These are phyloP conservation scores for Charanyca ferruginea DNA, from an alignment of 2,888 invertebrate species.

Conservation along the genomic window DNA sequence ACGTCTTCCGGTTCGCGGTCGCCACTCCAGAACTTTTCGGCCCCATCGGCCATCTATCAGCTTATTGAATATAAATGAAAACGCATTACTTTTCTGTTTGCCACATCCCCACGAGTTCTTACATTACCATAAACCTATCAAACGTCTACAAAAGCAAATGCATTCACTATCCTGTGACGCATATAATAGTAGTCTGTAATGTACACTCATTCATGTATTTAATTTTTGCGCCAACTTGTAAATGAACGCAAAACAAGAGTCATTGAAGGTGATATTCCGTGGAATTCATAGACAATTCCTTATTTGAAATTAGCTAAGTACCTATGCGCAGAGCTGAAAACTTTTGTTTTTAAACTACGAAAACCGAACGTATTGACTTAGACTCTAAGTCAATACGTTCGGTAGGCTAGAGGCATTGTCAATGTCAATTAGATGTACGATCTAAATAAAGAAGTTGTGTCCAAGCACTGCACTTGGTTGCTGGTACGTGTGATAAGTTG, in stretches of 20 bases:
- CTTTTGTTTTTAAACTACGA: too few species aligned
- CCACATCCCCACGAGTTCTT: slow-evolving; percentile 34
- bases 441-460: too few species aligned
- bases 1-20: too few species aligned
- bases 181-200: slow-evolving; percentile 25
- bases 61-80: background rate
- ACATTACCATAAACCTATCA: background rate
- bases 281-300: slow-evolving; percentile 43
- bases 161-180: slow-evolving; percentile 50
- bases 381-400: too few species aligned
- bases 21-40: too few species aligned
- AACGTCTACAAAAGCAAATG: slow-evolving; percentile 34
- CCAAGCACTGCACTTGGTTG: too few species aligned
- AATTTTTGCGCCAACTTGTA: slow-evolving; percentile 27
- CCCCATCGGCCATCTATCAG: too few species aligned
- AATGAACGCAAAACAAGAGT: slow-evolving; percentile 46
- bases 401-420: too few species aligned
- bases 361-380: background rate
- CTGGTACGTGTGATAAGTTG: too few species aligned
- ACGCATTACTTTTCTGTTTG: slow-evolving; percentile 22
- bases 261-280: slow-evolving; percentile 53
- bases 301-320: slow-evolving; percentile 8
- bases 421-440: too few species aligned
- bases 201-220: slow-evolving; percentile 37
- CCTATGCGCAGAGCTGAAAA: background rate